phyloP scores from a whole-genome alignment of 2,888 invertebrate genomes.

The Cloeon dipterum region DNA sequence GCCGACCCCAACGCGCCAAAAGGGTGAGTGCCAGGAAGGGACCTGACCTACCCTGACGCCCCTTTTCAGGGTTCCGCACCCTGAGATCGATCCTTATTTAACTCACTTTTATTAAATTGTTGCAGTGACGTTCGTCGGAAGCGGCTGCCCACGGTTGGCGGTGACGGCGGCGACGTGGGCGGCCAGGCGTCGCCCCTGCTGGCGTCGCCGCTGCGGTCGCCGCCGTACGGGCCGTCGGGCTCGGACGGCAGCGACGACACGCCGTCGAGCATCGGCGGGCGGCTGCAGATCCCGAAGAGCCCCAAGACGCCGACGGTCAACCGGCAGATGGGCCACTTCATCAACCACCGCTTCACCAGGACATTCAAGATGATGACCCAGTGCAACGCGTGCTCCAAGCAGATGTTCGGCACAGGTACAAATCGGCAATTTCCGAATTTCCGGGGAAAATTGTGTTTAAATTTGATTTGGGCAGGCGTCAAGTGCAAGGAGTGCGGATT shows the following conservation, averaged over 20 bases:
- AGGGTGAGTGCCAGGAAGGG: conserved; percentile 18
- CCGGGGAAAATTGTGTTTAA: neutral
- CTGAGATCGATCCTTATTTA: too few relatives aligned
- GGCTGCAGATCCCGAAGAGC: conserved; percentile 37
- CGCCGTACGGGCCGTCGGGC: conserved; percentile 19
- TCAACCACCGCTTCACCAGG: conserved; percentile 74
- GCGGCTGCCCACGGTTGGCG: conserved; percentile 33
- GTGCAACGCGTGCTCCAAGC: conserved; percentile 75
- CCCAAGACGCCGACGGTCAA: conserved; percentile 56
- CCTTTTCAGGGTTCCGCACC: too few relatives aligned
- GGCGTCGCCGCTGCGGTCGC: conserved; percentile 34
- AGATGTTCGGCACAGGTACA: conserved; percentile 50
- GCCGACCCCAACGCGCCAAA: conserved; percentile 12
- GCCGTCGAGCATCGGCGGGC: too few relatives aligned
- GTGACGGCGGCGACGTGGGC: conserved; percentile 15
- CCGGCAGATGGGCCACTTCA: conserved; percentile 70
- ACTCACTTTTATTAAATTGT: too few relatives aligned
- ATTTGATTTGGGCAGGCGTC: conserved; percentile 19
- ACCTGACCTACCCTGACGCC: too few relatives aligned
- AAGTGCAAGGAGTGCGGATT: conserved; percentile 93
- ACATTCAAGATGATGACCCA: conserved; percentile 71
- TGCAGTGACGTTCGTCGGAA: conserved; percentile 21
- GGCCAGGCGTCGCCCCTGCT: conserved; percentile 22
- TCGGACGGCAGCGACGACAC: conserved; percentile 19
- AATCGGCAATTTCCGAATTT: neutral